Conservation (phyloP, 2,113 vertebrate species). For the Xiphias gladius region DNA sequence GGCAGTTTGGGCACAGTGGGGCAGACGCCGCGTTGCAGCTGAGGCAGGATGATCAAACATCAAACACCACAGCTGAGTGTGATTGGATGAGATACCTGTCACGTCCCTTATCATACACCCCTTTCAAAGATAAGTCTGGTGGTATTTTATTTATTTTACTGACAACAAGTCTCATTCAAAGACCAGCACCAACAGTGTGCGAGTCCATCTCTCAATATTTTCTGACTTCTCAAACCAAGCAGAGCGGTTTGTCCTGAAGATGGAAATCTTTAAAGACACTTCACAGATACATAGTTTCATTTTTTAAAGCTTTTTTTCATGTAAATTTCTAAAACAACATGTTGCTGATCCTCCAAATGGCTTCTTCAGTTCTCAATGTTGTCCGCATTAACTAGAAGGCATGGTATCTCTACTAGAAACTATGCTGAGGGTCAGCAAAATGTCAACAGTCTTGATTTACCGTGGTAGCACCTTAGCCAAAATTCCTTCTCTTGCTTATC, state of each 20-base stretch:
- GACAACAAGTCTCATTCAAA: not conserved
- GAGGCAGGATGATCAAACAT: too few relatives aligned
- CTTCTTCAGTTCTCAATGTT: not conserved
- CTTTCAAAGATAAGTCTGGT: not conserved
- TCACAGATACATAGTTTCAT: too few relatives aligned
- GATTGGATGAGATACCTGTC: not conserved
- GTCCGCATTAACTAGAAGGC: not conserved
- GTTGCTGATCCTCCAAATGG: not conserved
- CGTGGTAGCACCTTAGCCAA: not conserved
- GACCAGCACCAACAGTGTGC: not conserved
- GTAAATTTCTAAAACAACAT: too few relatives aligned
- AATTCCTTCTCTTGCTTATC: not conserved
- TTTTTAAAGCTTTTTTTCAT: too few relatives aligned
- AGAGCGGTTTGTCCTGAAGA: too few relatives aligned
- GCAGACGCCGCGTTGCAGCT: too few relatives aligned
- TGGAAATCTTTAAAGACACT: too few relatives aligned
- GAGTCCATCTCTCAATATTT: too few relatives aligned
- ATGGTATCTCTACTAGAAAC: too few relatives aligned
- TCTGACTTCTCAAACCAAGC: not conserved
- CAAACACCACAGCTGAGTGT: not conserved
- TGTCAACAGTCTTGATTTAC: not conserved
- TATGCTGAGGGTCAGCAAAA: not conserved
- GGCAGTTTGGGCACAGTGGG: not conserved
- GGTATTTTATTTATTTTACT: not conserved
- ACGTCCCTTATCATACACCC: not conserved